A percentile compares a stretch with the other conserved stretches of the same genome.
phyloP scores from a whole-genome alignment of 2,113 vertebrate species.

The Lathamus discolor region DNA sequence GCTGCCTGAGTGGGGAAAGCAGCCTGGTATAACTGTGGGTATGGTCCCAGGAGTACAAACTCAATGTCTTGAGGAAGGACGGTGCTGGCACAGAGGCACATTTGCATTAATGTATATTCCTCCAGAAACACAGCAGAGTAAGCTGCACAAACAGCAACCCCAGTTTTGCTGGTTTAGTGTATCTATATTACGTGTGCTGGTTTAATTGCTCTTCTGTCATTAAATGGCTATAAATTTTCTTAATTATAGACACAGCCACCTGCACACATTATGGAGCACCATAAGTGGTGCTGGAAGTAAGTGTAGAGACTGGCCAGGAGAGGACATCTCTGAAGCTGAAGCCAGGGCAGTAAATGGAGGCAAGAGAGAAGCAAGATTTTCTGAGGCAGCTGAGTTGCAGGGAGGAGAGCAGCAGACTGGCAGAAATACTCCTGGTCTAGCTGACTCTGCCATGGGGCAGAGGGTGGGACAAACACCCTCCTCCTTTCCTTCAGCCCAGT shows the following conservation, averaged over 20 bases:
- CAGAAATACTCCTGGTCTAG: neutral
- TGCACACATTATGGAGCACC: neutral
- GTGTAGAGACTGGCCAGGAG: neutral
- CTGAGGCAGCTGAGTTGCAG: neutral
- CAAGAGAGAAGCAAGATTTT: neutral
- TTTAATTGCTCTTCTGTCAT: neutral
- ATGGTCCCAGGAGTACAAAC: neutral
- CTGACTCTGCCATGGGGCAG: neutral
- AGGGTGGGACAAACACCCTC: neutral
- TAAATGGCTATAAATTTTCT: slow-evolving; percentile 1
- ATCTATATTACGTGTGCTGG: neutral
- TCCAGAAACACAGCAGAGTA: neutral
- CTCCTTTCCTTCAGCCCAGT: neutral
- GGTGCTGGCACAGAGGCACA: neutral
- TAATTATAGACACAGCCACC: neutral
- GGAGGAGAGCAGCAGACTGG: neutral
- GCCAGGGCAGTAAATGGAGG: neutral
- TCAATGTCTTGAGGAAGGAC: neutral
- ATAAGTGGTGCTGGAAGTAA: neutral
- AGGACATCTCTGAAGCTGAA: neutral
- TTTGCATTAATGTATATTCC: neutral
- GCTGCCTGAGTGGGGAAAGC: neutral
- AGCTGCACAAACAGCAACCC: slow-evolving; percentile 15
- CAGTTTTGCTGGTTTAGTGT: slow-evolving; percentile 47
- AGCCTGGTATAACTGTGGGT: neutral